Percentiles rank a stretch among this genome's conserved stretches.
These are phyloP conservation scores for Anoplopoma fimbria DNA, from an alignment of 2,113 vertebrate genomes.

Conservation along the genomic window DNA sequence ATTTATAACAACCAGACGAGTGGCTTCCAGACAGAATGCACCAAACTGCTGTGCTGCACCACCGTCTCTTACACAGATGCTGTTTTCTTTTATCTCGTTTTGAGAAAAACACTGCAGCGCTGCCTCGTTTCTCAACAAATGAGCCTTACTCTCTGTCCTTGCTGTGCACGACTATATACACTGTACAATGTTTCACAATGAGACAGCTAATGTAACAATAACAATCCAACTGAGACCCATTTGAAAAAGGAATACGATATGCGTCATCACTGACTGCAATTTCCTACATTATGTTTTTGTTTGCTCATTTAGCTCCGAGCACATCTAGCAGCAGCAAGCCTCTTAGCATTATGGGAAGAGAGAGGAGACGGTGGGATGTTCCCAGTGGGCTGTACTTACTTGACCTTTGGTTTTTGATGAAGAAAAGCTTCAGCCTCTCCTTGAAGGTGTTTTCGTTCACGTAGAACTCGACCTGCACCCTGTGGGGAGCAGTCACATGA, in stretches of 20 bases:
- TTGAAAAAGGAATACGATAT: slow-evolving; percentile 39
- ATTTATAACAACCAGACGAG: slow-evolving; percentile 5
- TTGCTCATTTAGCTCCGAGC: slow-evolving; percentile 18
- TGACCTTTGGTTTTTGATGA: slow-evolving; percentile 99
- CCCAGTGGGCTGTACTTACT: slow-evolving; percentile 86
- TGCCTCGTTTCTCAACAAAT: slow-evolving; percentile 27
- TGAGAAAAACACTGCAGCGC: slow-evolving; percentile 38
- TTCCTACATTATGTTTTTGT: slow-evolving; percentile 28
- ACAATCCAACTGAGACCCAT: slow-evolving; percentile 20
- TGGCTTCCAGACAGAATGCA: slow-evolving; percentile 23
- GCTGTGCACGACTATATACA: slow-evolving; percentile 1
- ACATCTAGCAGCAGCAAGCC: background rate
- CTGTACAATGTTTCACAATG: background rate
- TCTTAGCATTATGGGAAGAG: background rate
- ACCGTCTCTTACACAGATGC: slow-evolving; percentile 4
- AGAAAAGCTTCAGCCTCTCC: slow-evolving; percentile 98
- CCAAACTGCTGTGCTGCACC: background rate
- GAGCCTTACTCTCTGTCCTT: background rate
- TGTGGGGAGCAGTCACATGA: slow-evolving; percentile 65
- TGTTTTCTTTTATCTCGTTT: slow-evolving; percentile 25
- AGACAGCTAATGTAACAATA: slow-evolving; percentile 35
- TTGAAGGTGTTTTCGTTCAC: slow-evolving; percentile 99
- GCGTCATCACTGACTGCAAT: slow-evolving; percentile 17
- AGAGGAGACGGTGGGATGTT: background rate
- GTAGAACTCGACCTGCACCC: slow-evolving; percentile 99